Conservation (phyloP, 64 coral and sea anemone genomes). For the Catalaphyllia jardinei region DNA sequence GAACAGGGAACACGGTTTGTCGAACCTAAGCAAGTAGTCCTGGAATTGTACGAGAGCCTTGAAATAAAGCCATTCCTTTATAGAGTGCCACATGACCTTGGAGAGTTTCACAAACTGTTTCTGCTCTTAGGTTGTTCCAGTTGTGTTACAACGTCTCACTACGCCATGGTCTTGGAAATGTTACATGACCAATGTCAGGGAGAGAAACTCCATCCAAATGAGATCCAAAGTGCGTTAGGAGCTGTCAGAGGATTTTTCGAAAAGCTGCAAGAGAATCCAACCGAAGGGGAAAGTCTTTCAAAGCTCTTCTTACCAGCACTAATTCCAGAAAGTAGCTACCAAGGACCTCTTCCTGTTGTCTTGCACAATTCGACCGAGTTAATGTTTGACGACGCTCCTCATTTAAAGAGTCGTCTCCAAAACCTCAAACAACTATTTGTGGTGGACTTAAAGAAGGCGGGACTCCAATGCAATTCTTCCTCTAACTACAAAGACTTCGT, state of each 20-base stretch:
- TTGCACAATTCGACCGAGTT: constrained; percentile 24
- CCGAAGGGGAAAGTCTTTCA: background rate
- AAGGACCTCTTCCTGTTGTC: background rate
- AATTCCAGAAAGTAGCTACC: background rate
- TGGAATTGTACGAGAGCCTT: background rate
- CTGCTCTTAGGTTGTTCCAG: constrained; percentile 25
- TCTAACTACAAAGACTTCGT: constrained; percentile 19
- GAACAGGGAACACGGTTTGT: constrained; percentile 27
- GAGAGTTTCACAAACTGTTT: constrained; percentile 7
- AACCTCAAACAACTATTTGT: constrained; percentile 23
- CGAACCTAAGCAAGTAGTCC: constrained; percentile 25
- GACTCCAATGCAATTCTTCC: constrained; percentile 14
- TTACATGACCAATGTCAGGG: background rate
- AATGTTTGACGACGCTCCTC: constrained; percentile 54
- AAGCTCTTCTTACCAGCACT: constrained; percentile 46
- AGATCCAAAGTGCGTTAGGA: background rate
- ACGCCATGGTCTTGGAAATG: constrained; percentile 41
- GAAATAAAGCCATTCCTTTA: constrained; percentile 64
- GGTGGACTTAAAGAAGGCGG: constrained; percentile 11
- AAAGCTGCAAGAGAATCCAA: background rate
- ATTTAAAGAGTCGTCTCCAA: constrained; percentile 8
- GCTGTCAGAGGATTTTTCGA: constrained; percentile 54
- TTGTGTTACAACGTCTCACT: constrained; percentile 10
- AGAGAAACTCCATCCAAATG: constrained; percentile 22
- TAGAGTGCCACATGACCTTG: constrained; percentile 17